Conservation (phyloP, 2,797 vertebrate species). For the Aulostomus chinensis region DNA sequence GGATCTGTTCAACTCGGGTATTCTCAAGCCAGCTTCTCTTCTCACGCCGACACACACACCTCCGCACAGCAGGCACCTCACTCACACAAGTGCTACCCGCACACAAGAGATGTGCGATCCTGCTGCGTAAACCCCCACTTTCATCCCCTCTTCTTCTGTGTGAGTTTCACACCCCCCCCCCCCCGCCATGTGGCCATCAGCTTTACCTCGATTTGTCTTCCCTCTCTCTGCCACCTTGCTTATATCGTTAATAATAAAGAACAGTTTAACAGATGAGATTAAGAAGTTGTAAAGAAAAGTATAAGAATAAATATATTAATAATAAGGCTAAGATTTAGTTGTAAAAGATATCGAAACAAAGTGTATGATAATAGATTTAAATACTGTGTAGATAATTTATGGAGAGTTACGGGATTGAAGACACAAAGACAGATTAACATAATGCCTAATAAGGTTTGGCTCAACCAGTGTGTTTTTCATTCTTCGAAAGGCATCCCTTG, state of each 20-base stretch:
- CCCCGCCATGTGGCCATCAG: too few species aligned
- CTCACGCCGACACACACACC: constrained; percentile 36
- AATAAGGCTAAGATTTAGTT: not conserved
- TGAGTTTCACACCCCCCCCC: too few species aligned
- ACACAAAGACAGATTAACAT: not conserved
- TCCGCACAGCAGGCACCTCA: constrained; percentile 40
- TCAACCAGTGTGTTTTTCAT: not conserved
- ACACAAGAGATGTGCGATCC: constrained; percentile 88
- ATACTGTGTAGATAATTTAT: constrained; percentile 4
- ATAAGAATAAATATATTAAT: not conserved
- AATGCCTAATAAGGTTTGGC: not conserved
- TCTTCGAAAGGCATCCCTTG: constrained; percentile 2
- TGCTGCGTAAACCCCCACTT: constrained; percentile 66
- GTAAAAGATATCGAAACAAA: constrained; percentile 9
- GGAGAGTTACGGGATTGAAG: not conserved
- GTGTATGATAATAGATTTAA: constrained; percentile 21
- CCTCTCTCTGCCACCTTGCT: too few species aligned
- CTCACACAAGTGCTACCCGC: constrained; percentile 62
- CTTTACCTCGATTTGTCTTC: too few species aligned
- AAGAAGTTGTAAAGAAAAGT: too few species aligned
- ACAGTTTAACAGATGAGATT: too few species aligned
- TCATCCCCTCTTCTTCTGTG: constrained; percentile 3
- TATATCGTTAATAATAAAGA: too few species aligned
- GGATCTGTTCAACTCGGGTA: constrained; percentile 18
- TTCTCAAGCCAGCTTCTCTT: constrained; percentile 8